These are phyloP conservation scores for Oeneis ivallda DNA, from an alignment of 2,888 invertebrate genomes.

Conservation along the genomic window DNA sequence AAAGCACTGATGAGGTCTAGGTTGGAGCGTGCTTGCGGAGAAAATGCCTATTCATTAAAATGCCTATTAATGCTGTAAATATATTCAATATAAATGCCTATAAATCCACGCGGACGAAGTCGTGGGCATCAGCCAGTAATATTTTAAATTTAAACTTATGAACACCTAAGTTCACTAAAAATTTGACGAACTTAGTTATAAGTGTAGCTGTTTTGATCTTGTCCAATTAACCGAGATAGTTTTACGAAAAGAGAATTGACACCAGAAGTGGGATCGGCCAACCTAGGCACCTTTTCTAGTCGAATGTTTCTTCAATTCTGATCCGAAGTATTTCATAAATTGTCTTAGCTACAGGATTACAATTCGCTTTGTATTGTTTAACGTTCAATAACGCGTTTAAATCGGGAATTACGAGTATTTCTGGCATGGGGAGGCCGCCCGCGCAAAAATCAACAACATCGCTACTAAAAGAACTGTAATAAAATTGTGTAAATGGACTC, in stretches of 20 bases:
- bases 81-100: too few species aligned
- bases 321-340: conserved; percentile 9
- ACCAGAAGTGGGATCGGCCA: neutral
- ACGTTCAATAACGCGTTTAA: conserved; percentile 20
- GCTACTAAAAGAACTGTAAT: neutral
- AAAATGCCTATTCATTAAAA: too few species aligned
- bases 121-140: too few species aligned
- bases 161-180: neutral
- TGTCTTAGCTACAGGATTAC: conserved; percentile 11
- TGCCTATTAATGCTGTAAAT: too few species aligned
- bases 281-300: neutral
- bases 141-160: too few species aligned
- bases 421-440: neutral
- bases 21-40: too few species aligned
- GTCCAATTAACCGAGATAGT: neutral
- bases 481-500: neutral
- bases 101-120: too few species aligned
- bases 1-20: too few species aligned
- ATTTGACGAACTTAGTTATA: too few species aligned
- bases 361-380: conserved; percentile 9
- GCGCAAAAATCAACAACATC: conserved; percentile 5
- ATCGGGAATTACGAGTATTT: conserved; percentile 16
- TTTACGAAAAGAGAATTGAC: neutral
- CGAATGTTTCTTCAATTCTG: neutral
- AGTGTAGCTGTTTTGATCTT: neutral